Percentiles rank a stretch among this genome's conserved stretches.
These are phyloP conservation scores for Muschampia plurimacula DNA, from an alignment of 2,888 invertebrate species.

Conservation along the genomic window DNA sequence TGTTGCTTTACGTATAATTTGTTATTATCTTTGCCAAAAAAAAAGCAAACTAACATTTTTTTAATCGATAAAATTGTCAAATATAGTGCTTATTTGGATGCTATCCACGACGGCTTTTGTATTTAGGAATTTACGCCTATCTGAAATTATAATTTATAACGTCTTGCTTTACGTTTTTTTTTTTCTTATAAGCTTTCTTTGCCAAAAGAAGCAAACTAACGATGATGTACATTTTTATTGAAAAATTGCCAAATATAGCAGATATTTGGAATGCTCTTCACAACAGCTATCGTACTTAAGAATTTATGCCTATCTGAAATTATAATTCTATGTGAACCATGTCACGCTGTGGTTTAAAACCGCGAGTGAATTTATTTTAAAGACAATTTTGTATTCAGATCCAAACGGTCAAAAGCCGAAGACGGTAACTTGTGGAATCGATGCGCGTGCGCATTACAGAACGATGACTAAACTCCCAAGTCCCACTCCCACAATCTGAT, in stretches of 20 bases:
- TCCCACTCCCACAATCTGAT: conserved; percentile 49
- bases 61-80: too few relatives aligned
- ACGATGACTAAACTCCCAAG: conserved; percentile 69
- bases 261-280: not conserved
- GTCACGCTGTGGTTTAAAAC: conserved; percentile 27
- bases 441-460: conserved; percentile 74
- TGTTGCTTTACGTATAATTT: too few relatives aligned
- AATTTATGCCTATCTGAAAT: conserved; percentile 16
- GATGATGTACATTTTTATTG: too few relatives aligned
- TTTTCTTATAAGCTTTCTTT: too few relatives aligned
- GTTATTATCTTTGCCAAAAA: not conserved
- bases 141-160: too few relatives aligned
- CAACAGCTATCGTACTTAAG: not conserved
- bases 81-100: too few relatives aligned
- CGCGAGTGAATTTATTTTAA: conserved; percentile 38
- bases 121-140: too few relatives aligned
- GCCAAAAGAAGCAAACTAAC: too few relatives aligned
- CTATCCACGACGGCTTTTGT: too few relatives aligned
- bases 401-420: conserved; percentile 48
- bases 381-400: conserved; percentile 31
- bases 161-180: too few relatives aligned
- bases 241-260: too few relatives aligned
- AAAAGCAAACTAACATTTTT: not conserved
- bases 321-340: conserved; percentile 34
- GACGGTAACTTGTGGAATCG: conserved; percentile 65